phyloP scores from a whole-genome alignment of 2,888 invertebrate genomes.

The Imbricaverruca yamaguchii region DNA sequence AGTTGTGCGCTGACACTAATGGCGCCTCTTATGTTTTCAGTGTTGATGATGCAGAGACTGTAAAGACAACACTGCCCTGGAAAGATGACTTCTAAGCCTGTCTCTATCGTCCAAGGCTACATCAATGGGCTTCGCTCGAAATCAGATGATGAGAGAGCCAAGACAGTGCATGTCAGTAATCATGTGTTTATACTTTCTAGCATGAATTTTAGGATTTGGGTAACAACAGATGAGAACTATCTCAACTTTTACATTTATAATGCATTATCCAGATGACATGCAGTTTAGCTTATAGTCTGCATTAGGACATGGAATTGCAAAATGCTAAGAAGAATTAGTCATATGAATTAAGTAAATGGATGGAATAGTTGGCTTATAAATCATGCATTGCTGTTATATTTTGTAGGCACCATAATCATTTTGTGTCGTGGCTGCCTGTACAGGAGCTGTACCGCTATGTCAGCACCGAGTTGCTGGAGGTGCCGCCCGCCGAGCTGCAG shows the following conservation, averaged over 20 bases:
- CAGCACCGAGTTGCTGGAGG: constrained; percentile 41
- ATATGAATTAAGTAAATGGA: neutral
- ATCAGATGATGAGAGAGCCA: neutral
- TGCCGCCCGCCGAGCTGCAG: constrained; percentile 80
- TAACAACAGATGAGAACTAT: neutral
- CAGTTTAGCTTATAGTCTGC: neutral
- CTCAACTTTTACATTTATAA: neutral
- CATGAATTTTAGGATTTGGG: neutral
- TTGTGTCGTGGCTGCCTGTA: constrained; percentile 52
- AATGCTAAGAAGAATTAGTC: neutral
- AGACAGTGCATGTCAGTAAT: constrained; percentile 12
- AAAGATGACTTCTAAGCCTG: neutral
- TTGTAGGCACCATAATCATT: neutral
- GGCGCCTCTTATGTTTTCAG: too few species aligned
- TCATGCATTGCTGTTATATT: neutral
- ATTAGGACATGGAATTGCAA: too few species aligned
- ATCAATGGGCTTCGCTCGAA: neutral
- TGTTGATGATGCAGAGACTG: too few species aligned
- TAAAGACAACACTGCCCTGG: too few species aligned
- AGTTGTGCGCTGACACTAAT: too few species aligned
- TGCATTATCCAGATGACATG: neutral
- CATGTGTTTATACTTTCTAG: neutral
- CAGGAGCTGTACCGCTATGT: constrained; percentile 80
- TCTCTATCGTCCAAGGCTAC: neutral
- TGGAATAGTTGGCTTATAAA: neutral